Base-by-base conservation (phyloP, 2,113 vertebrate species). In the Bufo bufo region DNA sequence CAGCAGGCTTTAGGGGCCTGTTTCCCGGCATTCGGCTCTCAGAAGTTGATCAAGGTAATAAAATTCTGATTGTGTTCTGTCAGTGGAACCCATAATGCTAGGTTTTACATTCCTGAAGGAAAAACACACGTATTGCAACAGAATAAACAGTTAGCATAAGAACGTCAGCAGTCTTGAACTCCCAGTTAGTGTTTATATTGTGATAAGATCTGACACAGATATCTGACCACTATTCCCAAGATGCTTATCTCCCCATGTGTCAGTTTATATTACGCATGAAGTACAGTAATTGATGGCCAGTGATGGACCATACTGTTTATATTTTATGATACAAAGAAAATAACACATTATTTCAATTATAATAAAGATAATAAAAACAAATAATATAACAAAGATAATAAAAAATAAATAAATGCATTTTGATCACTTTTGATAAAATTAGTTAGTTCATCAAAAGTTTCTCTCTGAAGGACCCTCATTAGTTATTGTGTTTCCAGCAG, bases 171-270 rank as follows among this genome's bases (percentile, higher is more conserved):
- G 45, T 13, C 59, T 14, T 69, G 61, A 69, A 66, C 19, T 83
- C 59, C 81, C 81, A 69, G 61, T 14, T 17, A 83, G 63, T 66
- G 81, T 69, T 83, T 83, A 66, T 50, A 66, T 45, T 45, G 61
- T 63, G 61, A 83, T 52, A 69, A 69, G 81, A 50, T 69, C 58
- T 66, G 45, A n/a, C 63, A 83, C 20, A 52, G 81, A 61, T 83
- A 83, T 52, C 45, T 52, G 61, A 83, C 33, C 56, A 23, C 9
- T 52, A 69, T 49, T 69, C 58, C 47, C 61, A 50, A 69, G 81
- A 50, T 17, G 63, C 61, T 83, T 83, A 83, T 83, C 81, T 83
- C 19, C 59, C 6, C 8, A 52, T 66, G 61, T 83, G 61, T 52
- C 63, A 49, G 81, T 52, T 83, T 83, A 83, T 10, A 66, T 83